These are phyloP conservation scores for Cheilosia pagana DNA, from an alignment of 2,888 invertebrate genomes.

Conservation along the genomic window DNA sequence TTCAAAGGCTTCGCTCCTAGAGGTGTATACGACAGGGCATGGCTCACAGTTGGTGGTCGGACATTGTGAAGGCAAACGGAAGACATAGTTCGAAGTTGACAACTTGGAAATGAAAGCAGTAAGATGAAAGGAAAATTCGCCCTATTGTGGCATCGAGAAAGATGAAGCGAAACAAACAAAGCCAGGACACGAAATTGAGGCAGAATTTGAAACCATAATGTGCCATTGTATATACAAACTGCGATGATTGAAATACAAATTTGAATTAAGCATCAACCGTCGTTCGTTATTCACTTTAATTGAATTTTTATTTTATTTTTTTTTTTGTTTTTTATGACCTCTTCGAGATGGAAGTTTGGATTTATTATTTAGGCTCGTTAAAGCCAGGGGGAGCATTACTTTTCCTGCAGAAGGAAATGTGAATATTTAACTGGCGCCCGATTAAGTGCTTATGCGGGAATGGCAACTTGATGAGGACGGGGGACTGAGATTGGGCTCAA, in stretches of 20 bases:
- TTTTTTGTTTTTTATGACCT: background rate
- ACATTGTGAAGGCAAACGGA: slow-evolving; percentile 16
- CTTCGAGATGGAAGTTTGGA: background rate
- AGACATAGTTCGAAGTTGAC: slow-evolving; percentile 48
- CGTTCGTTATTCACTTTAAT: slow-evolving; percentile 26
- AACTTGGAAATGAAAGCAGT: slow-evolving; percentile 38
- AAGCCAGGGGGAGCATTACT: background rate
- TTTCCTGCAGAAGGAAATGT: background rate
- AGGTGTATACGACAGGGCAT: background rate
- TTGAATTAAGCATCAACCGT: slow-evolving; percentile 40
- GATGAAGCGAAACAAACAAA: slow-evolving; percentile 27
- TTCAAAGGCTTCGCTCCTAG: slow-evolving; percentile 16
- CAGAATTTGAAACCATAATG: slow-evolving; percentile 39
- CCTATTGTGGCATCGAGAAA: slow-evolving; percentile 45
- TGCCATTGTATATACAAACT: slow-evolving; percentile 23
- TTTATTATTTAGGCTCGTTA: background rate
- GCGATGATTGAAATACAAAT: slow-evolving; percentile 5
- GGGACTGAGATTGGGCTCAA: no score
- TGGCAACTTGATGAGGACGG: no score
- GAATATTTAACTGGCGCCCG: background rate
- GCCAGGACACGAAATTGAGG: slow-evolving; percentile 24
- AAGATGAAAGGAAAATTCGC: slow-evolving; percentile 47
- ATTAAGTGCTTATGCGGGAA: no score
- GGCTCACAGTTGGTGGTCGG: slow-evolving; percentile 28
- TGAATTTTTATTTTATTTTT: background rate